These are phyloP conservation scores for Netelia fuscicornis DNA, from an alignment of 2,888 invertebrate species.

Conservation along the genomic window DNA sequence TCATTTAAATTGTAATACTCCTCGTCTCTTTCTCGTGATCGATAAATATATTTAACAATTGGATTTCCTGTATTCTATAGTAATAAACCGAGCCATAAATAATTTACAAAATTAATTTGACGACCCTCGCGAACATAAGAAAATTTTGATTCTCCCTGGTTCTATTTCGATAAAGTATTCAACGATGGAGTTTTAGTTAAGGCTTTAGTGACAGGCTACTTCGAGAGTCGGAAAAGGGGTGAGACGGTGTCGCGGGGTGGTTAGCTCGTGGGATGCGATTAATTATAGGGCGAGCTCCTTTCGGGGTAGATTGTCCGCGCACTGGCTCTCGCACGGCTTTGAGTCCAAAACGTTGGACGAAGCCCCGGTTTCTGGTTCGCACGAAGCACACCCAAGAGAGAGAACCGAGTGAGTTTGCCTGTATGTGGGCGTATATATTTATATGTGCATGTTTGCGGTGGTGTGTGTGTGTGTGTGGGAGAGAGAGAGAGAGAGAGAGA, in stretches of 20 bases:
- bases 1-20: no score
- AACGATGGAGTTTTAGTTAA: slow-evolving; percentile 20
- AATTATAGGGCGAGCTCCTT: slow-evolving; percentile 78
- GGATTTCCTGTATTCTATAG: no score
- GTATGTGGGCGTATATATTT: no score
- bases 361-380: slow-evolving; percentile 66
- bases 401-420: slow-evolving; percentile 13
- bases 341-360: slow-evolving; percentile 73
- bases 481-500: background rate
- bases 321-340: slow-evolving; percentile 73
- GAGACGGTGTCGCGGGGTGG: slow-evolving; percentile 10
- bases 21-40: no score
- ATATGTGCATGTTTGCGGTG: no score
- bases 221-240: slow-evolving; percentile 43
- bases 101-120: no score
- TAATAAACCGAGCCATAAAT: no score
- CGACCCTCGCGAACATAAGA: background rate
- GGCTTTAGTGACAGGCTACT: slow-evolving; percentile 26
- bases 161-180: slow-evolving; percentile 2
- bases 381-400: slow-evolving; percentile 68
- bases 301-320: slow-evolving; percentile 45
- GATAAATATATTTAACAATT: no score
- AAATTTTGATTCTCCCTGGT: slow-evolving; percentile 10
- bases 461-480: background rate
- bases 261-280: slow-evolving; percentile 79